Base-by-base conservation (phyloP, 2,888 invertebrate genomes). In the Uloborus plumipes region DNA sequence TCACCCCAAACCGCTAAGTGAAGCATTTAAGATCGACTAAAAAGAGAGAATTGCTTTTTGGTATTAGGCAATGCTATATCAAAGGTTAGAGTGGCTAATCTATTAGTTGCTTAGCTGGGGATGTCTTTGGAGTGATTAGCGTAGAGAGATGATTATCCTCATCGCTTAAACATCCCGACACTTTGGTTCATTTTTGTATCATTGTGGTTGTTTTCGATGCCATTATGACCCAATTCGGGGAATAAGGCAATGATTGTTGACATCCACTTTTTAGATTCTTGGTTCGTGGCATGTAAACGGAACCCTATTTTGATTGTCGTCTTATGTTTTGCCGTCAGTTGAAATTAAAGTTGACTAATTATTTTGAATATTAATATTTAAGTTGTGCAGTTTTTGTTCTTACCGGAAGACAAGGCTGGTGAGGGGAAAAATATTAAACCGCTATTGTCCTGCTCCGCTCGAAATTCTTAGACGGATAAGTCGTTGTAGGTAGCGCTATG, bases 171-270 rank as follows among this genome's bases (percentile, higher is more conserved):
- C 26, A 51, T 55, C 62, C 59, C 49, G 22, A 22, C 72, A 72
- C 72, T 26, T 53, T 61, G 75, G 76, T 76, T 76, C 67, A 76
- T 76, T 76, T 76, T 76, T 53, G 73, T 76, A 67, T n/a, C n/a
- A 61, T 61, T 76, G 76, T 62, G 69, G 58, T 62, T 66, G 74
- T 75, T 75, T 55, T 75, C 69, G 49, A 20, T 18, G 76, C 62
- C 59, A 69, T 76, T 76, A 76, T 69, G 69, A 76, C 76, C 61
- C 61, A 51, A 47, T 64, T 47, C 58, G 47, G 31, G 47, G 49
- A 49, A 39, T 39, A 9, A 39, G 3, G 39, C 11, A 39, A 11
- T 9, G 22, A 72, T 73, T 73, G 70, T 58, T 58, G 9, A 6
- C 15, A n/a, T 13, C 6, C 18, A 55, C 58, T 58, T 67, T 67